phyloP scores from a whole-genome alignment of 2,797 vertebrate genomes.

The Crossoptilon crossoptilon region DNA sequence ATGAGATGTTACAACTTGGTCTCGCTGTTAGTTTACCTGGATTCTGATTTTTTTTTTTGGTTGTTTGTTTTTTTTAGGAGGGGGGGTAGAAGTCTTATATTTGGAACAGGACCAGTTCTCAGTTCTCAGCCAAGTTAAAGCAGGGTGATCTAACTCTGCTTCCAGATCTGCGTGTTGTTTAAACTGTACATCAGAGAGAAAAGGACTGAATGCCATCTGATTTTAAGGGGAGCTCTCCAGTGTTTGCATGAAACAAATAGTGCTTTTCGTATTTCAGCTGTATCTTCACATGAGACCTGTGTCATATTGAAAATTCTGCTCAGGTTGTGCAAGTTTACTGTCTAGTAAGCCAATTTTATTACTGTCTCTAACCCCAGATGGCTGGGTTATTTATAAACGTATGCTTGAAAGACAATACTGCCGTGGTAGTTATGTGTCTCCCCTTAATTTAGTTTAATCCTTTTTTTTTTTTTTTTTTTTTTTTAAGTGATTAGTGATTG shows the following conservation, averaged over 20 bases:
- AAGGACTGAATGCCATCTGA: background rate
- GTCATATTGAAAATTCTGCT: background rate
- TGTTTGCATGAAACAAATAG: background rate
- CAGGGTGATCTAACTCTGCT: background rate
- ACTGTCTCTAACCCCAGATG: background rate
- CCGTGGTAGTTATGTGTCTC: background rate
- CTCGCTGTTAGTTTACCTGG: background rate
- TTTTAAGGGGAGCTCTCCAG: background rate
- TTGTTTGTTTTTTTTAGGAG: background rate
- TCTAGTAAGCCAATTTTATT: background rate
- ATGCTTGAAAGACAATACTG: background rate
- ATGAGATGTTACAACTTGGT: background rate
- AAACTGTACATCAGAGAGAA: background rate
- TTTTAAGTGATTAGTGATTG: background rate
- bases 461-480: background rate
- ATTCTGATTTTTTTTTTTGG: background rate
- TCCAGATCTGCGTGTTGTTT: conserved; percentile 30
- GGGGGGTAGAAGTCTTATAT: background rate
- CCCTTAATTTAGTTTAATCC: background rate
- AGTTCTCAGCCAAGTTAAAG: conserved; percentile 1
- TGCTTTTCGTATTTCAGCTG: background rate
- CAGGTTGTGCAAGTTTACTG: background rate
- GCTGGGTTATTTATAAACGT: background rate
- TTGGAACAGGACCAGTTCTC: background rate
- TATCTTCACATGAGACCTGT: background rate